Base-by-base conservation (phyloP, 1,140 invertebrate species). In the Protaetia brevitarsis region DNA sequence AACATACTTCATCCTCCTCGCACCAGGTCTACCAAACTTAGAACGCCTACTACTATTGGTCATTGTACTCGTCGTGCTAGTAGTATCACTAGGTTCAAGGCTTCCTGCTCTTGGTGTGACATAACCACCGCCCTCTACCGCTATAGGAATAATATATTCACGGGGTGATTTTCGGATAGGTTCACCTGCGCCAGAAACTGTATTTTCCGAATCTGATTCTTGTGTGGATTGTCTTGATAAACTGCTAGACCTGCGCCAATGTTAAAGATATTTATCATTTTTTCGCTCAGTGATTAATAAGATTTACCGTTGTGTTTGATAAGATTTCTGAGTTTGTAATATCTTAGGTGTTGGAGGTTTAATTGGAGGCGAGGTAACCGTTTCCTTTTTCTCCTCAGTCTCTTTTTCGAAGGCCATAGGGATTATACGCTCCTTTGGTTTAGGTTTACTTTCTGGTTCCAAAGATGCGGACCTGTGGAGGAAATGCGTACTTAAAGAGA, bases 91-190 rank as follows among this genome's bases (percentile, higher is more conserved):
- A 1, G 89, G 88, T 75, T 91, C 89, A 21, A 90, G 81, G 72
- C 88, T 91, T 65, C 87, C 86, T 56, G 88, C 88, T 21, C 89
- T 81, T 11, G 91, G 92, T 16, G 90, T 94, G 21, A 93, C 88
- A 74, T 89, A 92, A 59, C 91, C 91, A 66, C 91, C 91, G 66
- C 91, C 92, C 80, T 95, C 93, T 37, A 95, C 87, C 11, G 91
- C 90, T 72, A 95, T 95, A 0, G 93, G 93, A 79, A 95, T 95
- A 73, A 95, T 94, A 71, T 93, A 94, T 79, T 95, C 93, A 13
- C 93, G 81, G 7, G 92, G 91, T 62, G 90, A 92, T 79, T 95
- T 95, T 72, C 90, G 88, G 69, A 93, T 93, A 0, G 90, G 89
- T 75, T 94, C 87, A 21, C 84, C 79, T 7, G 77, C 79, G 2